phyloP scores from a whole-genome alignment of 1,140 invertebrate genomes.

The Geopemphigus sp. region DNA sequence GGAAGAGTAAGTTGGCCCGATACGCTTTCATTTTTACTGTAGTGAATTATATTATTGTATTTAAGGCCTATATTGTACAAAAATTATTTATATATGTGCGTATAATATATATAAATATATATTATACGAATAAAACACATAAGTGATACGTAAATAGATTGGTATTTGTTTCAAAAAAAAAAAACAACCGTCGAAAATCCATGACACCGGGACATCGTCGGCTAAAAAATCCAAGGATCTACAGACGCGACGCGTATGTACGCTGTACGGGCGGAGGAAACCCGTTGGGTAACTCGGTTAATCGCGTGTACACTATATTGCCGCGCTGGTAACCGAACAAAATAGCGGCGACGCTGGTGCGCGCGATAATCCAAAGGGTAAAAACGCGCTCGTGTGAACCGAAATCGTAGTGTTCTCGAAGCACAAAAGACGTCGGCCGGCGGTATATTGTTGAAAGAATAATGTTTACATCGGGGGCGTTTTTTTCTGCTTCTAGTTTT shows the following conservation, averaged over 20 bases:
- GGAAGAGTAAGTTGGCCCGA: not conserved
- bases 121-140: constrained; percentile 31
- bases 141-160: constrained; percentile 36
- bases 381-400: constrained; percentile 18
- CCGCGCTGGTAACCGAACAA: not conserved
- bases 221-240: too few relatives aligned
- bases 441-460: constrained; percentile 10
- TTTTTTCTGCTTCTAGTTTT: not conserved
- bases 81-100: not conserved
- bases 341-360: not conserved
- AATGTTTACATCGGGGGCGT: constrained; percentile 12
- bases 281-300: too few relatives aligned
- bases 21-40: not conserved
- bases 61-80: constrained; percentile 22
- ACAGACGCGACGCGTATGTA: too few relatives aligned
- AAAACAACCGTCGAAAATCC: not conserved
- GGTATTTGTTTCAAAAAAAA: constrained; percentile 14
- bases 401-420: constrained; percentile 2
- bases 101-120: constrained; percentile 5
- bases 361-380: not conserved
- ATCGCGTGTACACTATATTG: too few relatives aligned
- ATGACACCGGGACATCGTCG: too few relatives aligned
- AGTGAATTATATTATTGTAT: constrained; percentile 19
- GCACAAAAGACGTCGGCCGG: constrained; percentile 3
- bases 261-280: too few relatives aligned